Base-by-base conservation (phyloP, 1,140 invertebrate genomes). In the Nomia melanderi region DNA sequence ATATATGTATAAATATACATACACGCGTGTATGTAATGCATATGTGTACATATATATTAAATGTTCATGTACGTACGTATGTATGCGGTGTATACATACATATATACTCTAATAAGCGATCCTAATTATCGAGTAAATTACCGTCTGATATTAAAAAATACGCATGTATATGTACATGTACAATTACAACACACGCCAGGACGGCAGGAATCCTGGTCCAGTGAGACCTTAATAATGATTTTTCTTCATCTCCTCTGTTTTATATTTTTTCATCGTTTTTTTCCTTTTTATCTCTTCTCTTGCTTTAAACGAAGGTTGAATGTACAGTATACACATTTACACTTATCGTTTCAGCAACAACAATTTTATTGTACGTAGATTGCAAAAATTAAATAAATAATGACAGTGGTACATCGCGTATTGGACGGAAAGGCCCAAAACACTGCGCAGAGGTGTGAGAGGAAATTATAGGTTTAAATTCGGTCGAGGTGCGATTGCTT, bases 341-440 rank as follows among this genome's bases (percentile, higher is more conserved):
- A 85, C 83, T 77, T 86, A 87, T 88, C 88, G 85, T 91, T 91
- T 91, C 89, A 91, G 90, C 89, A 91, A 90, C 90, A 91, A 91
- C 90, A 91, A 90, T 91, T 91, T 91, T 91, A 91, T 91, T 91
- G 88, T 91, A 91, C 86, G 89, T 90, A 91, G 88, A 88, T 91
- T 91, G 90, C 89, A 91, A 91, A 91, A 91, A 90, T 84, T 89
- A 91, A 91, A 90, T 90, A 90, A 91, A 91, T 89, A 87, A 91
- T 91, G 90, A 91, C 86, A 91, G 88, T 90, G 89, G 86, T 91
- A 91, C 88, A 91, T 91, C 88, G 89, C 89, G 89, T 88, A 88
- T 88, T 91, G 90, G 90, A 91, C 89, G 90, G 90, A 91, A 87
- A 87, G 83, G 90, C 90, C 90, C 90, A 91, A 91, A 91, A 91